phyloP scores from a whole-genome alignment of 1,140 invertebrate species.

The Drosophila orosa region DNA sequence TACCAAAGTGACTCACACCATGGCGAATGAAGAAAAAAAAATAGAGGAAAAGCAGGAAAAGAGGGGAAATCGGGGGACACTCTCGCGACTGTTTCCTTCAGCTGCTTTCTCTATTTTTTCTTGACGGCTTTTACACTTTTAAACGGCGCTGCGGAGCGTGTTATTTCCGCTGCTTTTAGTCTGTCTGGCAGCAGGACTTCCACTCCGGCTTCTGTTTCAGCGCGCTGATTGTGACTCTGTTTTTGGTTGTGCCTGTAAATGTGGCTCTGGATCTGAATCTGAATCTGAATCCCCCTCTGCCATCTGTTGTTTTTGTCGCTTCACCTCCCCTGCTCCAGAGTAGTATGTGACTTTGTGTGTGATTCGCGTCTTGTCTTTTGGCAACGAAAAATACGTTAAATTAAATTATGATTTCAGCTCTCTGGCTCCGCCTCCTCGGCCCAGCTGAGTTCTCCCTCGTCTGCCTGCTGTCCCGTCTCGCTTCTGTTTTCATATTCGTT shows the following conservation, averaged over 20 bases:
- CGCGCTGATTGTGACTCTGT: constrained; percentile 37
- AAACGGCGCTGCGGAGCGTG: constrained; percentile 70
- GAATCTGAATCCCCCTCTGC: constrained; percentile 17
- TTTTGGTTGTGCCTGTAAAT: not conserved
- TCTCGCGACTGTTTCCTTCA: constrained; percentile 38
- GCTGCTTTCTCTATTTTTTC: constrained; percentile 41
- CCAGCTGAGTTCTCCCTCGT: not conserved
- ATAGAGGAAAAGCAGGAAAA: constrained; percentile 4
- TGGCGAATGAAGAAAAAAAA: not conserved
- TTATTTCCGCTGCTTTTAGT: constrained; percentile 77
- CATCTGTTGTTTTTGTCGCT: constrained; percentile 59
- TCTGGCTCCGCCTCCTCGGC: constrained; percentile 7
- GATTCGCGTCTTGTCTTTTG: constrained; percentile 69
- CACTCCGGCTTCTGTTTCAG: constrained; percentile 35
- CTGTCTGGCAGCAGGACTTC: constrained; percentile 65
- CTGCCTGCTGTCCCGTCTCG: constrained; percentile 6
- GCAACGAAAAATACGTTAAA: constrained; percentile 78
- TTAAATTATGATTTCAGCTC: constrained; percentile 80
- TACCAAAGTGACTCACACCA: constrained; percentile 76
- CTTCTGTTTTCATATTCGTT: constrained; percentile 70
- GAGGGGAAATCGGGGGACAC: not conserved
- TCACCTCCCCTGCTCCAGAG: not conserved
- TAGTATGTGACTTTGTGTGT: constrained; percentile 46
- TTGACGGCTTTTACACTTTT: constrained; percentile 79
- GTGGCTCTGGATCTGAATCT: constrained; percentile 11